Base-by-base conservation (phyloP, 2,888 invertebrate species). In the Eristalis arbustorum region DNA sequence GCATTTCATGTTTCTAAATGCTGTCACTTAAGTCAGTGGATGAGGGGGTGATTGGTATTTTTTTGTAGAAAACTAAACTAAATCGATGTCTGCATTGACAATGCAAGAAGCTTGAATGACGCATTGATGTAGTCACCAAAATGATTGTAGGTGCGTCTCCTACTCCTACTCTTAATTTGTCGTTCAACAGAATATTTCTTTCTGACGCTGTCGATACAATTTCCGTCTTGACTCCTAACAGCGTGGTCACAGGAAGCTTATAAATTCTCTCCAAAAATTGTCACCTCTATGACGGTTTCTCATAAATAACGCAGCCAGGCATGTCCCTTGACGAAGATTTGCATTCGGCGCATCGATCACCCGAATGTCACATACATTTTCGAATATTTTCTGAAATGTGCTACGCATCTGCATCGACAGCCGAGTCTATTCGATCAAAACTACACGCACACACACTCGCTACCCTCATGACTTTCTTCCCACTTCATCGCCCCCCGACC, bases 331-430 rank as follows among this genome's bases (percentile, higher is more conserved):
- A 18, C 8, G 18, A 49, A 18, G n/a, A 49, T 49, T 49, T 18
- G 49, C 49, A 49, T 18, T 18, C 8, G 49, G 49, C 6, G 18
- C 49, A 49, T 49, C 49, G 18, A 49, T 49, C 49, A 49, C 18
- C 49, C 49, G 49, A 8, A 49, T 49, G 49, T 8, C 49, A 49
- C 49, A 18, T 49, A 49, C 18, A 49, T 49, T 42, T 14, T 42
- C 14, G 14, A 40, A 3, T 14, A 40, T n/a, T n/a, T n/a, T 49
- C 18, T 49, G 18, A 64, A 74, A 66, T 74, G 66, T 75, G 74
- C 66, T 66, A 5, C 66, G 13, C n/a, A 73, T 23, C 8, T 63
- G 13, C 11, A 37, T 22, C 25, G 6, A 25, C 57, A 18, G 18
- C 23, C n/a, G 42, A 67, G 14, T 57, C 62, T 61, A 62, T 56